Percentiles rank a stretch among this genome's conserved stretches.
Evolutionary conservation across 2,113 vertebrate species (phyloP).

Genomic region (Tursiops truncatus): DNA sequence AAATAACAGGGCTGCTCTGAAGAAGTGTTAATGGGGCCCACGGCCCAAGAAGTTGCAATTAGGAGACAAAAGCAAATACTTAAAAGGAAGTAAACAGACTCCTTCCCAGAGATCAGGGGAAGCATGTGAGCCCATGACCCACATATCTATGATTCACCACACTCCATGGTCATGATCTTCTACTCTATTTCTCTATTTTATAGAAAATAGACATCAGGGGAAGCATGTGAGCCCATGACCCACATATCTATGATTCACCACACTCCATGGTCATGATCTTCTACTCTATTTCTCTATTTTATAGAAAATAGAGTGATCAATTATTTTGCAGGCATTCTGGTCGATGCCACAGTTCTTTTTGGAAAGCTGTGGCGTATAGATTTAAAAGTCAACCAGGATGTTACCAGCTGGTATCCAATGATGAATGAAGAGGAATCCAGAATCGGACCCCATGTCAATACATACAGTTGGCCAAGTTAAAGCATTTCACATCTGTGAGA

Average conservation of each 20-base stretch:
- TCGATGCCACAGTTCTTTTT: not conserved
- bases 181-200: not conserved
- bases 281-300: not conserved
- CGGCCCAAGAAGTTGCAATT: not conserved
- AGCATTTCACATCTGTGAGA: not conserved
- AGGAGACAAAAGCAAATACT: not conserved
- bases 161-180: not conserved
- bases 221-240: not conserved
- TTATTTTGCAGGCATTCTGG: not conserved
- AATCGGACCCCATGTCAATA: not conserved
- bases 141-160: not conserved
- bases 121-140: not conserved
- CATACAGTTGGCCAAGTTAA: not conserved
- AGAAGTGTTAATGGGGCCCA: not conserved
- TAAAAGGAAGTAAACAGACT: not conserved
- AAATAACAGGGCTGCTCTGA: slow-evolving; percentile 31
- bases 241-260: not conserved
- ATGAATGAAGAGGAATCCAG: not conserved
- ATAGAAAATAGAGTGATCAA: not conserved
- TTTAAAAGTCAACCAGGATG: not conserved
- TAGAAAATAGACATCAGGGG: not conserved
- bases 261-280: not conserved
- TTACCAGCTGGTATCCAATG: not conserved
- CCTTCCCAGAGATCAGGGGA: not conserved
- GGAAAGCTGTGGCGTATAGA: not conserved